phyloP scores from a whole-genome alignment of 2,797 vertebrate species.

The Vireo griseus region DNA sequence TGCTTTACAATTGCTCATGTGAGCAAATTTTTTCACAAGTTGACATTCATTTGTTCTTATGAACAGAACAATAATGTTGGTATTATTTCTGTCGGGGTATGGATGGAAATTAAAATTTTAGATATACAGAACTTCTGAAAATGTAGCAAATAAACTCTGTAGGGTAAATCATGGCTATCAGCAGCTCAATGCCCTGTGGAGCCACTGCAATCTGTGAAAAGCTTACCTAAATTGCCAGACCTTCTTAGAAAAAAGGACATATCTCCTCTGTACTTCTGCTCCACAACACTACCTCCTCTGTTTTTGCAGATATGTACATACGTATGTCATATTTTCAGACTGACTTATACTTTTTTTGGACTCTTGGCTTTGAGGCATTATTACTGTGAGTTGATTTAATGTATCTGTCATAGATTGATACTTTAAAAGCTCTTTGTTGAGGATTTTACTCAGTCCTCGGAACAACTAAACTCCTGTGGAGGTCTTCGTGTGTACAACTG shows the following conservation, averaged over 20 bases:
- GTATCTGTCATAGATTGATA: background rate
- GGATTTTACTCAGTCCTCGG: background rate
- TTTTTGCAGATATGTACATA: background rate
- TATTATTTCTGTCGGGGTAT: background rate
- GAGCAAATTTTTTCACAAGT: background rate
- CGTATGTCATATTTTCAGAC: background rate
- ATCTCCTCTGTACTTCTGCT: background rate
- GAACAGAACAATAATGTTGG: slow-evolving; percentile 5
- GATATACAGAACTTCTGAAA: background rate
- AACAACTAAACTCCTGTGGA: background rate
- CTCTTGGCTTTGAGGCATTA: background rate
- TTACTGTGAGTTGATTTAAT: background rate
- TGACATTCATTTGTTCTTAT: background rate
- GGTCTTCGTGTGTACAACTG: background rate
- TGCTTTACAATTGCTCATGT: background rate
- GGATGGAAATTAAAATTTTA: slow-evolving; percentile 39
- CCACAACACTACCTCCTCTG: background rate
- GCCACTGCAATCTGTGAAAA: slow-evolving; percentile 32
- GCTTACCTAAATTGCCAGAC: slow-evolving; percentile 44
- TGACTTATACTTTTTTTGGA: background rate
- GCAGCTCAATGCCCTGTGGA: background rate
- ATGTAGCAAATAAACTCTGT: slow-evolving; percentile 14
- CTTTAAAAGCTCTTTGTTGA: background rate
- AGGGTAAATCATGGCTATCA: slow-evolving; percentile 9
- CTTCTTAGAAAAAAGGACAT: slow-evolving; percentile 37